Percentiles rank a stretch among this genome's conserved stretches.
phyloP scores from a whole-genome alignment of 2,888 invertebrate species.

The Minunthozetes semirufus region DNA sequence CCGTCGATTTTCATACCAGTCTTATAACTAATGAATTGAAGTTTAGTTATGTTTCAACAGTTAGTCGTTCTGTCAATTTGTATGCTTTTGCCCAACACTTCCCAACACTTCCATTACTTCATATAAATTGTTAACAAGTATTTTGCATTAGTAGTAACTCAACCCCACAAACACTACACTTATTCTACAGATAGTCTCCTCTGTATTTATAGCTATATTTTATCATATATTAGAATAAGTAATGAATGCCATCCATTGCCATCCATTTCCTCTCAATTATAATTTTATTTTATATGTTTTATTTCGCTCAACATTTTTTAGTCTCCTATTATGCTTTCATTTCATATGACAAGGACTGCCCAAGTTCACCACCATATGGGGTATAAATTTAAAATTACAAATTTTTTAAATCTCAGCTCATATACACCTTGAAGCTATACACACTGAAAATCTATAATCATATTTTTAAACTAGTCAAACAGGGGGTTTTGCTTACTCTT shows the following conservation, averaged over 20 bases:
- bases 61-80: slow-evolving; percentile 23
- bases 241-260: neutral
- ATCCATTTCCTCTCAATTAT: no score
- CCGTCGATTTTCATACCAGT: slow-evolving; percentile 4
- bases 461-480: no score
- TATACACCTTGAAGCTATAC: no score
- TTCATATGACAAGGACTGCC: no score
- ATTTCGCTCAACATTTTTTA: neutral
- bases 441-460: no score
- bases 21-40: slow-evolving; percentile 12
- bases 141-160: slow-evolving; percentile 23
- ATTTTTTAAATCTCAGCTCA: no score
- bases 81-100: neutral
- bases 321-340: neutral
- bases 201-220: neutral
- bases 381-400: no score
- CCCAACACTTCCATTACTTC: neutral
- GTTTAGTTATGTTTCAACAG: slow-evolving; percentile 20
- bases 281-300: no score
- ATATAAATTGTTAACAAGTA: slow-evolving; percentile 22
- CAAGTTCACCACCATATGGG: no score
- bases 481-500: no score
- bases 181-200: neutral
- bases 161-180: neutral
- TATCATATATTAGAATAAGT: neutral